phyloP scores from a whole-genome alignment of 2,113 vertebrate species.

The Hippocampus abdominalis region DNA sequence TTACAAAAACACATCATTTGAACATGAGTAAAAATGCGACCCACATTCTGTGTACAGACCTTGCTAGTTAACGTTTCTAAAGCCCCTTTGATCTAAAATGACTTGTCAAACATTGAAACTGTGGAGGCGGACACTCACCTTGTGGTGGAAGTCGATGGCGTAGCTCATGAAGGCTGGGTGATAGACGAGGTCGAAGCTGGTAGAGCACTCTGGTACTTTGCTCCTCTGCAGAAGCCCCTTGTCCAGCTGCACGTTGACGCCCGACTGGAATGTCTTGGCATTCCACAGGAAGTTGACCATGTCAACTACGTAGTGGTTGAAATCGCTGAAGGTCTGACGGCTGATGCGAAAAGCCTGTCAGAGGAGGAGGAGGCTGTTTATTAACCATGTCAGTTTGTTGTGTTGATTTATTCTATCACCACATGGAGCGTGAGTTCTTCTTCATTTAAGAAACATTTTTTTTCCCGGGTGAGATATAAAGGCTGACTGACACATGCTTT shows the following conservation, averaged over 20 bases:
- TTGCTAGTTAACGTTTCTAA: background rate
- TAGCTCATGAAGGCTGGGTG: constrained; percentile 85
- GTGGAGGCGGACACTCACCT: constrained; percentile 68
- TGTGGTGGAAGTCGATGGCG: constrained; percentile 76
- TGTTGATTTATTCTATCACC: constrained; percentile 29
- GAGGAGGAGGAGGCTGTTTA: background rate
- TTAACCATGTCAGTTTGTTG: background rate
- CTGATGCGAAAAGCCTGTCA: constrained; percentile 79
- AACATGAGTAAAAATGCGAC: background rate
- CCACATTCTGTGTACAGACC: background rate
- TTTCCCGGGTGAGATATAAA: constrained; percentile 20
- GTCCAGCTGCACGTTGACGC: constrained; percentile 66
- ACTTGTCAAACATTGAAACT: background rate
- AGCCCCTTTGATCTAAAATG: background rate
- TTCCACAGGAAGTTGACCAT: constrained; percentile 92
- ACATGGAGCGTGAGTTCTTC: constrained; percentile 27
- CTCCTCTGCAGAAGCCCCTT: constrained; percentile 71
- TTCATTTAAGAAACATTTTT: constrained; percentile 24
- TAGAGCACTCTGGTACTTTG: constrained; percentile 60
- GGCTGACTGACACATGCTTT: constrained; percentile 18
- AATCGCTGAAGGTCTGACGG: constrained; percentile 77
- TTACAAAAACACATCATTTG: background rate
- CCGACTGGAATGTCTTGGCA: constrained; percentile 71
- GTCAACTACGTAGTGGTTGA: constrained; percentile 79
- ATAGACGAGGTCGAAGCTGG: constrained; percentile 78